phyloP scores from a whole-genome alignment of 2,797 vertebrate genomes.

The Rhincodon typus region DNA sequence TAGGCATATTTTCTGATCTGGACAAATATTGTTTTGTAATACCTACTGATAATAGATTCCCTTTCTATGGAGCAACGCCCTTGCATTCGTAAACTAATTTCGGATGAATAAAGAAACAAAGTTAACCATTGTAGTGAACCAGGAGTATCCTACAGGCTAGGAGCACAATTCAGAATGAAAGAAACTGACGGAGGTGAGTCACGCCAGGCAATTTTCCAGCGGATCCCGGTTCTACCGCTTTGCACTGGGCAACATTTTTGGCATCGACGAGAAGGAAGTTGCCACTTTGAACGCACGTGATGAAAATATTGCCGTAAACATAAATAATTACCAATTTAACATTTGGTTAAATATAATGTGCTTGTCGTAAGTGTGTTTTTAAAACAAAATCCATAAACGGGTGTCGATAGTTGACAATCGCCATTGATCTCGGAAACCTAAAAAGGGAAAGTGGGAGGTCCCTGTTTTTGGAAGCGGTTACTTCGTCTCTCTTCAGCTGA shows the following conservation, averaged over 20 bases:
- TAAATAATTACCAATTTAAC: not conserved
- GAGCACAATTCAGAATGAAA: not conserved
- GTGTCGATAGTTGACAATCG: not conserved
- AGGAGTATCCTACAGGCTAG: too few relatives aligned
- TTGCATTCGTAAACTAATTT: not conserved
- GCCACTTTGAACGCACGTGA: not conserved
- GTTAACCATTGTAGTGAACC: not conserved
- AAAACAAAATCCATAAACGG: not conserved
- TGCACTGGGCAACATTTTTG: not conserved
- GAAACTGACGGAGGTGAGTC: not conserved
- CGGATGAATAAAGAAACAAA: not conserved
- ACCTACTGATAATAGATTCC: too few relatives aligned
- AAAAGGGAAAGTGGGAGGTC: conserved; percentile 8
- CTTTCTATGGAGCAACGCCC: too few relatives aligned
- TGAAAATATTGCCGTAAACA: not conserved
- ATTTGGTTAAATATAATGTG: not conserved
- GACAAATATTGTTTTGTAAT: not conserved
- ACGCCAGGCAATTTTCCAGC: too few relatives aligned
- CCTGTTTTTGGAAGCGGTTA: not conserved
- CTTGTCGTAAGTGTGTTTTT: not conserved
- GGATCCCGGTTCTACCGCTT: not conserved
- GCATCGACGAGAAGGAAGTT: not conserved
- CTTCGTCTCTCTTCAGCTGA: not conserved
- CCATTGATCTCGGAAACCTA: not conserved
- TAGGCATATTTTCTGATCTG: not conserved